These are phyloP conservation scores for Crepidodera aurea DNA, from an alignment of 2,888 invertebrate genomes.

Conservation along the genomic window DNA sequence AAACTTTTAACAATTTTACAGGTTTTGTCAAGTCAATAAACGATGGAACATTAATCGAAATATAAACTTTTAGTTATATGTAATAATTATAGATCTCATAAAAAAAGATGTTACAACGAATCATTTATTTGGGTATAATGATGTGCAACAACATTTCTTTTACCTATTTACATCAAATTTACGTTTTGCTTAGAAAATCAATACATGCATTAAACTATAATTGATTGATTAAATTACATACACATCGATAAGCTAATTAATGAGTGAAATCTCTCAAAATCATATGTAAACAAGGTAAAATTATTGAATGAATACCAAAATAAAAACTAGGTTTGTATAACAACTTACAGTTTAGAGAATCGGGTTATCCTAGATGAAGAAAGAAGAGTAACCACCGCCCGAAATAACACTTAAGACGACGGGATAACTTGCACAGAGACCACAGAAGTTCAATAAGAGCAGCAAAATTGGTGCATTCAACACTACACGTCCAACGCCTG, in stretches of 20 bases:
- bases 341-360: background rate
- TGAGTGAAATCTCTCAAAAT: background rate
- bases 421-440: slow-evolving; percentile 40
- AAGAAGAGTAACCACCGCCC: slow-evolving; percentile 40
- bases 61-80: too few species aligned
- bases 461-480: slow-evolving; percentile 24
- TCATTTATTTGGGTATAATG: too few species aligned
- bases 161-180: too few species aligned
- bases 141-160: too few species aligned
- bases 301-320: background rate
- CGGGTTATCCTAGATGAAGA: background rate
- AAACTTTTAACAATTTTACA: too few species aligned
- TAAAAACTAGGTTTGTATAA: background rate
- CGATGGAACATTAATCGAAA: too few species aligned
- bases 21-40: too few species aligned
- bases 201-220: background rate
- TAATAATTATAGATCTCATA: too few species aligned
- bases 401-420: slow-evolving; percentile 34
- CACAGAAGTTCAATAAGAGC: slow-evolving; percentile 43
- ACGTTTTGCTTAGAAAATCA: background rate
- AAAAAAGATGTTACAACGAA: too few species aligned
- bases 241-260: background rate
- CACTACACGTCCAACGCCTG: slow-evolving; percentile 39
- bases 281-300: background rate
- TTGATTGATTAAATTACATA: background rate